A percentile compares a stretch with the other conserved stretches of the same genome.
These are phyloP conservation scores for Stramonita haemastoma DNA, from an alignment of 2,888 invertebrate species.

Conservation along the genomic window DNA sequence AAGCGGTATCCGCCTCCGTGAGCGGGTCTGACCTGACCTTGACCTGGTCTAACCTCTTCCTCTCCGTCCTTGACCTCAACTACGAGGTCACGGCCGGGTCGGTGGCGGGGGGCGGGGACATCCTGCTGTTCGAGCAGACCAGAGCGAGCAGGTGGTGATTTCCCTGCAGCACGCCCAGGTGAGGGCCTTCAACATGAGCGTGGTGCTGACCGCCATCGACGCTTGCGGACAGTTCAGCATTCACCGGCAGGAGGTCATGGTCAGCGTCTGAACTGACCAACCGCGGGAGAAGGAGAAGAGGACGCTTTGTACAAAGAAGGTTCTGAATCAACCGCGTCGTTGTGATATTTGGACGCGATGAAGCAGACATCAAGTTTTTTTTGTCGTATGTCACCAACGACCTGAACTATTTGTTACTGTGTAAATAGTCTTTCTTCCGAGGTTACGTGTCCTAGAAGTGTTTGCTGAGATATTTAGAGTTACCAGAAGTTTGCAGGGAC, in stretches of 20 bases:
- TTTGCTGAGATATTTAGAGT: too few relatives aligned
- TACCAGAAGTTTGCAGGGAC: too few relatives aligned
- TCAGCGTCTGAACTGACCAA: neutral
- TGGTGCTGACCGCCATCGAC: conserved; percentile 41
- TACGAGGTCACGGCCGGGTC: conserved; percentile 42
- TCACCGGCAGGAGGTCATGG: neutral
- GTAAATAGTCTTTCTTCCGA: too few relatives aligned
- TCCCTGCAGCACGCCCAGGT: conserved; percentile 28
- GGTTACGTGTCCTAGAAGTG: too few relatives aligned
- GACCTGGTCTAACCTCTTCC: conserved; percentile 39
- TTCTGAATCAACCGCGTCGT: neutral
- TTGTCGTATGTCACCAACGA: neutral
- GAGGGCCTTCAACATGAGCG: conserved; percentile 32
- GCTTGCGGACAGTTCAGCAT: conserved; percentile 34
- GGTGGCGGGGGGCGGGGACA: conserved; percentile 39
- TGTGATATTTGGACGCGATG: too few relatives aligned
- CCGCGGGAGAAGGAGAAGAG: neutral
- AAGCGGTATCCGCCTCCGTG: neutral
- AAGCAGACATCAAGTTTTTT: neutral
- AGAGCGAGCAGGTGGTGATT: neutral
- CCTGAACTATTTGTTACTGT: neutral
- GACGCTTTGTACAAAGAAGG: neutral
- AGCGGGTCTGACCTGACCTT: conserved; percentile 31
- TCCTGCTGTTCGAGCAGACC: conserved; percentile 40
- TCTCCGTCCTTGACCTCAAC: conserved; percentile 38